Evolutionary conservation across 2,888 invertebrate species (phyloP).

Genomic region (Eilema depressum): DNA sequence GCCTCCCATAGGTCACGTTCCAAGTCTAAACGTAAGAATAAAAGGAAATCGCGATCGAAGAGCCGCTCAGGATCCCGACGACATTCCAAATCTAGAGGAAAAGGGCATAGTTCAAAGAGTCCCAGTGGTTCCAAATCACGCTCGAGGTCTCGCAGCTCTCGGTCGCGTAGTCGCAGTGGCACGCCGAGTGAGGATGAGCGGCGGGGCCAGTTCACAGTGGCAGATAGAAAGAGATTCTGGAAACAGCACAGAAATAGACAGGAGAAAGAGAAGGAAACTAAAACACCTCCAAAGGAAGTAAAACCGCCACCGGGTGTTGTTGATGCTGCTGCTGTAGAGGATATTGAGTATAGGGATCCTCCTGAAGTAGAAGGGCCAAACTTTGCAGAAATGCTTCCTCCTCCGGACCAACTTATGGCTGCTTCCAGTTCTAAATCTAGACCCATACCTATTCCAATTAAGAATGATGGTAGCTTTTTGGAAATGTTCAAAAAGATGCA

Average conservation of each 20-base stretch:
- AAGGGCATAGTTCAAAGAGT: conserved; percentile 56
- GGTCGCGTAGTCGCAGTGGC: conserved; percentile 66
- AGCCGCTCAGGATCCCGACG: conserved; percentile 62
- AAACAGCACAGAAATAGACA: conserved; percentile 74
- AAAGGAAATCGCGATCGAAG: conserved; percentile 62
- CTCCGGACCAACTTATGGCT: conserved; percentile 65
- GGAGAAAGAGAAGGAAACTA: conserved; percentile 61
- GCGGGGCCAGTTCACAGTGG: conserved; percentile 81
- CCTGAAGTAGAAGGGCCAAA: conserved; percentile 82
- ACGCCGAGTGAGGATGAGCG: conserved; percentile 76
- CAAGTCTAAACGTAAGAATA: conserved; percentile 57
- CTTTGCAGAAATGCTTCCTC: conserved; percentile 74
- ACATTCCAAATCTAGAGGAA: conserved; percentile 61
- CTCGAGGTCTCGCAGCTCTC: conserved; percentile 62
- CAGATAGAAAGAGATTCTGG: conserved; percentile 81
- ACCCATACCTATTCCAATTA: conserved; percentile 89
- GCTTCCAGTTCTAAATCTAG: conserved; percentile 81
- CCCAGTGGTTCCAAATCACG: conserved; percentile 55
- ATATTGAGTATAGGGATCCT: conserved; percentile 79
- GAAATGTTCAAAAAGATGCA: conserved; percentile 97
- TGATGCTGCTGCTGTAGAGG: conserved; percentile 68
- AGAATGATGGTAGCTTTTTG: conserved; percentile 96
- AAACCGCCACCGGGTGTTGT: conserved; percentile 79
- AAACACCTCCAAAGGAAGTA: conserved; percentile 72
- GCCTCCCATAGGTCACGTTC: conserved; percentile 54